A percentile compares a stretch with the other conserved stretches of the same genome.
These are phyloP conservation scores for Metallyticus violacea DNA, from an alignment of 2,888 invertebrate genomes.

Conservation along the genomic window DNA sequence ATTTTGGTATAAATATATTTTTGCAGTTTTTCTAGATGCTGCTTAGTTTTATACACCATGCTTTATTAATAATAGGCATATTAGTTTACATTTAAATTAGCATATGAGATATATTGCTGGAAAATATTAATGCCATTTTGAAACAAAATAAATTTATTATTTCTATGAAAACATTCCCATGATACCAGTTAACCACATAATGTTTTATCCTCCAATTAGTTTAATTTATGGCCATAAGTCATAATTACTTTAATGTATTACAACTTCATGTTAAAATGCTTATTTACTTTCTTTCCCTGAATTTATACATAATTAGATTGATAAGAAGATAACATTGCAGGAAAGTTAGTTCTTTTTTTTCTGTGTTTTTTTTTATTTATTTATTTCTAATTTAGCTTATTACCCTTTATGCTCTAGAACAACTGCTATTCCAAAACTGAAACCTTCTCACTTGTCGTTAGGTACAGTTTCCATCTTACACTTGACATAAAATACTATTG, in stretches of 20 bases:
- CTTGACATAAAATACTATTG: not conserved
- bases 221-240: not conserved
- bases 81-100: not conserved
- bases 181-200: not conserved
- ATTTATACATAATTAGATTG: not conserved
- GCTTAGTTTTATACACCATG: not conserved
- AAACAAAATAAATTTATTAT: not conserved
- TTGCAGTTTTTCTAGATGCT: not conserved
- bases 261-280: not conserved
- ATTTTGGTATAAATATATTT: not conserved
- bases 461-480: not conserved
- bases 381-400: not conserved
- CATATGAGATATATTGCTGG: not conserved
- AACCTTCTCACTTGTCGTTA: constrained; percentile 16
- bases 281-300: not conserved
- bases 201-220: not conserved
- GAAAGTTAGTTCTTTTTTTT: not conserved
- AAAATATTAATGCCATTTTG: not conserved
- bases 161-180: not conserved
- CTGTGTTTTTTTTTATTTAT: too few relatives aligned
- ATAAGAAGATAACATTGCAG: not conserved
- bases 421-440: not conserved
- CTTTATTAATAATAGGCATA: not conserved
- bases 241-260: not conserved
- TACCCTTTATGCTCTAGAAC: not conserved